Base-by-base conservation (phyloP, 2,888 invertebrate genomes). In the Ramazzottius varieornatus region DNA sequence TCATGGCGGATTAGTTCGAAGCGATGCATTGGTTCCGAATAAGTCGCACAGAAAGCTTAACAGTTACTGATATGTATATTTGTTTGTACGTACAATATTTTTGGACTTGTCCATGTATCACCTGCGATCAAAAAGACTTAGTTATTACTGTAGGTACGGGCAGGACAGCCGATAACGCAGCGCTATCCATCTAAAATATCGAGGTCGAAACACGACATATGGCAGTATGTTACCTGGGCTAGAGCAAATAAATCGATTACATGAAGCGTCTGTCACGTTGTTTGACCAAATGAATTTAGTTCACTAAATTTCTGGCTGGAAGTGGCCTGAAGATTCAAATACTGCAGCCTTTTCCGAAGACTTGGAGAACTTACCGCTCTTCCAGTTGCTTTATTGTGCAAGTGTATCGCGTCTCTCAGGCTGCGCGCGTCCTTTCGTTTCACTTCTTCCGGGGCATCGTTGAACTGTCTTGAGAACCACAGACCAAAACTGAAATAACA, bases 311-410 rank as follows among this genome's bases (percentile, higher is more conserved):
- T n/a, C n/a, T n/a, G n/a, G n/a, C n/a, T n/a, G n/a, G n/a, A n/a
- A n/a, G n/a, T n/a, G n/a, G n/a, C n/a, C n/a, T n/a, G n/a, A n/a
- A n/a, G n/a, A n/a, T n/a, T n/a, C n/a, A n/a, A n/a, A n/a, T n/a
- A n/a, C n/a, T n/a, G n/a, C n/a, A n/a, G n/a, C n/a, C n/a, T n/a
- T n/a, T n/a, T n/a, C n/a, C n/a, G n/a, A n/a, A n/a, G n/a, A n/a
- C n/a, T n/a, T n/a, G n/a, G n/a, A n/a, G n/a, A n/a, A 24, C 73
- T 72, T 73, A 81, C 82, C 75, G 78, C 72, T 69, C 81, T 74
- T 29, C 83, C 82, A 4, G 81, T 80, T 68, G 78, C 76, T 71
- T 80, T 80, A 71, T 84, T 84, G 73, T 84, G 83, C 32, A 77
- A 72, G 70, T 78, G 78, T 67, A 80, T 76, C 66, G 78, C 75